These are phyloP conservation scores for Dicerorhinus sumatrensis DNA, from an alignment of 2,113 vertebrate genomes.

Conservation along the genomic window DNA sequence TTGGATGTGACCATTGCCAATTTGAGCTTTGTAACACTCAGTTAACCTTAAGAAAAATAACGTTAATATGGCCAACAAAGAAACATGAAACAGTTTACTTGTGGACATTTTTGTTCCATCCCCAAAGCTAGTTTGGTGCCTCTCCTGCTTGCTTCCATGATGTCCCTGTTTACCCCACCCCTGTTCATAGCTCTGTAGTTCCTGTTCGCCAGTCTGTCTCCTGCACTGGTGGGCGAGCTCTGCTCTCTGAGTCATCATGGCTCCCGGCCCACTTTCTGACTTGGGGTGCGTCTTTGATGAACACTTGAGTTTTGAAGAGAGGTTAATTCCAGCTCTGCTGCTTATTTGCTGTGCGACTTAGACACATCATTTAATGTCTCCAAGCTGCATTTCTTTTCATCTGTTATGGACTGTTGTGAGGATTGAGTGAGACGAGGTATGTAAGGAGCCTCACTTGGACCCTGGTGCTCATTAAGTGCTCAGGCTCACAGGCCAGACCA, in stretches of 20 bases:
- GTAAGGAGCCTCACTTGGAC: background rate
- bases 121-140: background rate
- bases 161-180: background rate
- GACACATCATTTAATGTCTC: background rate
- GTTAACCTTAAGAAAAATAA: slow-evolving; percentile 49
- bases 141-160: background rate
- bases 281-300: background rate
- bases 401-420: background rate
- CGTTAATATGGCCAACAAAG: background rate
- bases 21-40: background rate
- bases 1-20: background rate
- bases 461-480: background rate
- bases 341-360: background rate
- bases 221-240: accelerated
- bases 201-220: background rate
- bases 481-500: background rate
- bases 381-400: background rate
- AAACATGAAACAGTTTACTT: slow-evolving; percentile 8
- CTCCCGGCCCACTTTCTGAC: background rate
- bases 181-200: background rate
- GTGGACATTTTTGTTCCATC: background rate
- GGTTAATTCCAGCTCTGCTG: background rate
- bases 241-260: background rate
- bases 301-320: background rate
- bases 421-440: background rate